Evolutionary conservation across 1,140 invertebrate genomes (phyloP), one percentile per base, ranked within the genome.

Genomic region (Archivesica marissinica): DNA sequence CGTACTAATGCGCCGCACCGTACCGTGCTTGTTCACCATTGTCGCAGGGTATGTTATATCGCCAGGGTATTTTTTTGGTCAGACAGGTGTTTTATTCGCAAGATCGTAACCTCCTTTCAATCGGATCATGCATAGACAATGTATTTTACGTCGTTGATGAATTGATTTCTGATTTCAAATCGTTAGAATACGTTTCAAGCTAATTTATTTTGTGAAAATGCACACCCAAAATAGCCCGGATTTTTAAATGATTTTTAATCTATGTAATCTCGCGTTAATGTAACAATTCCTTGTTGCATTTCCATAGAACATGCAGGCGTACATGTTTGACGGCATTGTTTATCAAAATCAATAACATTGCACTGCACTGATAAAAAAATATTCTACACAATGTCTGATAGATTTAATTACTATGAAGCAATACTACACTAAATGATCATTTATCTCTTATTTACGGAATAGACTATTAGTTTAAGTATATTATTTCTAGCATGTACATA

Each of bases 71-170:
- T 11, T 68, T n/a, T 64, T 68, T 59, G 20, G 77, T 33, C 28
- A 70, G 79, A 82, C 79, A 82, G 79, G 79, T 82, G 79, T 82
- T 70, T 82, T 74, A 54, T 82, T 52, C 33, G 13, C 33, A 59
- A n/a, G 68, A n/a, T 61, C 79, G 44, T 59, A 35, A 82, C 33
- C 68, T 30, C 52, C n/a, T 52, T 50, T 70, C 66, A 47, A 44
- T 70, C 66, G 17, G 23, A 70, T 47, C 66, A 70, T 70, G 23
- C 47, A 47, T n/a, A 70, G 47, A 41, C 66, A 41, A 47, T 23
- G 38, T 47, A 47, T 47, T 47, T 39, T 70, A 30, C 66, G 30
- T 47, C 39, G 66, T 44, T 35, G 23, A 70, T 47, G 66, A 35
- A 47, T 47, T 70, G 66, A 70, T 47, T 39, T 44, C 25, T n/a